Base-by-base conservation (phyloP, 2,113 vertebrate genomes). In the Plecturocebus donacophilus region DNA sequence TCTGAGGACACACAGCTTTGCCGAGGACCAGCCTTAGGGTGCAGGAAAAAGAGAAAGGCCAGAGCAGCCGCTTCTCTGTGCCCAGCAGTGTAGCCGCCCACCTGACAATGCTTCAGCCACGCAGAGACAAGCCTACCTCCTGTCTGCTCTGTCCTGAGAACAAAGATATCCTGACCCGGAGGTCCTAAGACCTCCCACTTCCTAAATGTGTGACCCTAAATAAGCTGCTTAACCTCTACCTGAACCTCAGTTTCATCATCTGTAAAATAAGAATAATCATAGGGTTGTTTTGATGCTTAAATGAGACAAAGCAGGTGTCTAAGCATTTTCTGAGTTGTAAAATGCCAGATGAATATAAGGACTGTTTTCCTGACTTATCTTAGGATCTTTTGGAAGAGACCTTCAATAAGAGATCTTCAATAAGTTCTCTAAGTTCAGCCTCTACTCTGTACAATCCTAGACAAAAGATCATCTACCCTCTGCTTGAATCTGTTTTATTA, bases 41-140 rank as follows among this genome's bases (percentile, higher is more conserved):
- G 0, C 0, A 79, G 38, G 21, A 30, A 38, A 42, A 52, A 81
- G 32, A 11, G 1, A 17, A 5, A 23, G 77, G 10, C 30, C 20
- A 21, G 25, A n/a, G 58, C 27, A 32, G 30, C 21, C 32, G 17
- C 8, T 21, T 47, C 14, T 47, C 49, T 25, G n/a, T 16, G 40
- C 3, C 56, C 54, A 23, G 64, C 42, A 6, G 30, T 49, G 52
- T 20, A n/a, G 54, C 70, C n/a, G 23, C 19, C n/a, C 13, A 2
- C 40, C 25, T 25, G 32, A 30, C 8, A 16, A 21, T 0, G 23
- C 56, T 30, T 27, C 68, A n/a, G 45, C 42, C n/a, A 64, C 0
- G 0, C 23, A 32, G 21, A 38, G 12, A 52, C 0, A 0, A 16
- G 56, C 54, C 45, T 6, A 5, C 77, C 25, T 47, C 42, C 0